Conservation (phyloP, 2,797 vertebrate genomes). For the Sternotherus odoratus region DNA sequence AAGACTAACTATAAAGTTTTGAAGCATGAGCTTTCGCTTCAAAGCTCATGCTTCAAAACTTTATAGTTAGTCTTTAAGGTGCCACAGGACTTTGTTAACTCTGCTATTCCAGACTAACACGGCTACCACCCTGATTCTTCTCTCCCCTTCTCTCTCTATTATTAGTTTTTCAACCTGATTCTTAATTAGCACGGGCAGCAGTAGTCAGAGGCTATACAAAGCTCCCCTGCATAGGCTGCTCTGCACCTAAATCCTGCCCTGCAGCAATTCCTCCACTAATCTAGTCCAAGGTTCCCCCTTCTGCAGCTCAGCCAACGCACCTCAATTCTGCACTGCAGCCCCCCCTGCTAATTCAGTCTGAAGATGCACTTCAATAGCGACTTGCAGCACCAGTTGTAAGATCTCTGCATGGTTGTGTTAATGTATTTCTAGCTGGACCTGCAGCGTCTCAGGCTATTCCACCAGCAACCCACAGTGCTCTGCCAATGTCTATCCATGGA, state of each 20-base stretch:
- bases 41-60: no score
- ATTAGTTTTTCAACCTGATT: constrained; percentile 59
- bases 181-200: constrained; percentile 34
- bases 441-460: accelerated
- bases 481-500: accelerated
- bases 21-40: no score
- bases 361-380: accelerated
- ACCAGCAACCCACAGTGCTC: accelerated
- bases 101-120: no score
- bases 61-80: no score
- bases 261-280: not conserved
- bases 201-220: constrained; percentile 24
- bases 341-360: not conserved
- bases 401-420: accelerated
- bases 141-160: constrained; percentile 1
- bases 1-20: no score
- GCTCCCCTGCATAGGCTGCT: constrained; percentile 34
- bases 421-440: not conserved
- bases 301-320: not conserved
- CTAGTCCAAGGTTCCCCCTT: not conserved
- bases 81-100: no score
- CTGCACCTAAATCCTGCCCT: constrained; percentile 1
- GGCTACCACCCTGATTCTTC: no score
- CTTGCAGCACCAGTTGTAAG: not conserved
- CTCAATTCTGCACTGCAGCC: not conserved